phyloP scores from a whole-genome alignment of 2,113 vertebrate genomes.

The Tyrannus savana region DNA sequence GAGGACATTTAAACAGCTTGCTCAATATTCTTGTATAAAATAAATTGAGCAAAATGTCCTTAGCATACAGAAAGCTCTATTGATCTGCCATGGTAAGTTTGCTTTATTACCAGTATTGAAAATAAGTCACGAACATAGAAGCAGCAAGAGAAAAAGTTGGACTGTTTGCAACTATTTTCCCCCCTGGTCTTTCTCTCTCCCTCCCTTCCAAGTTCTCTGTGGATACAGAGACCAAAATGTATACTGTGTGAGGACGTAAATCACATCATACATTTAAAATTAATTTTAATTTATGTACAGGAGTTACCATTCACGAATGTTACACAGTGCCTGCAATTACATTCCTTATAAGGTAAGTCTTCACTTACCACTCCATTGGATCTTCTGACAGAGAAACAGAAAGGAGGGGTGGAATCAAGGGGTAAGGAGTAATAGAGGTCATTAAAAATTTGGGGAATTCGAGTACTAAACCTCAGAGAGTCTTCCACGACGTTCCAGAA shows the following conservation, averaged over 20 bases:
- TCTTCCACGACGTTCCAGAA: conserved; percentile 51
- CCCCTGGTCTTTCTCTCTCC: not conserved
- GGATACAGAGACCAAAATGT: not conserved
- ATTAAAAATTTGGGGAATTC: not conserved
- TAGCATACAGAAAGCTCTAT: not conserved
- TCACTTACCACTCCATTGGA: not conserved
- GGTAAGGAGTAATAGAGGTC: not conserved
- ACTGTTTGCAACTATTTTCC: not conserved
- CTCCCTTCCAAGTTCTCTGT: not conserved
- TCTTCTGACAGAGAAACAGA: not conserved
- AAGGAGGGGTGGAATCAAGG: not conserved
- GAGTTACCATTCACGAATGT: not conserved
- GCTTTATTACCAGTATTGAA: not conserved
- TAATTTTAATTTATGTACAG: not conserved
- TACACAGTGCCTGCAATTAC: conserved; percentile 3
- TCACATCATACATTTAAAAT: not conserved
- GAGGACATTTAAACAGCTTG: not conserved
- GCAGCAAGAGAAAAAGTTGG: not conserved
- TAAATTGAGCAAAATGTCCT: not conserved
- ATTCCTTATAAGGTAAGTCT: not conserved
- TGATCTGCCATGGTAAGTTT: not conserved
- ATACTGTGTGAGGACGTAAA: not conserved
- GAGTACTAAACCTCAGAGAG: not conserved
- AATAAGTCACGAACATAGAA: not conserved
- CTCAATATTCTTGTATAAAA: not conserved